phyloP scores from a whole-genome alignment of 1,140 invertebrate genomes.

The Chironomus tepperi region DNA sequence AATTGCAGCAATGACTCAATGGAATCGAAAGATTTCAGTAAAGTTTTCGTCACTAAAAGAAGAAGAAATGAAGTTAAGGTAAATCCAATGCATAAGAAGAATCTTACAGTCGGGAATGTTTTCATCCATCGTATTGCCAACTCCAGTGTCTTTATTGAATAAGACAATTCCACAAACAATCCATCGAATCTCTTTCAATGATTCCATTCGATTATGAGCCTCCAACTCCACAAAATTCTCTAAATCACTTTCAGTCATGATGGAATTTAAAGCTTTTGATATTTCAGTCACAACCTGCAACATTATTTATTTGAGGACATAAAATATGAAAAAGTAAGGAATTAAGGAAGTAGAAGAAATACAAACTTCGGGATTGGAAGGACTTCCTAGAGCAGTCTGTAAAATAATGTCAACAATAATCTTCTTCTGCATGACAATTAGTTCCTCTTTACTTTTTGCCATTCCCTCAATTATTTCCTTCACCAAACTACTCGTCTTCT shows the following conservation, averaged over 20 bases:
- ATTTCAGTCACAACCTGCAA: conserved; percentile 24
- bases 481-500: neutral
- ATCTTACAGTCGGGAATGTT: conserved; percentile 11
- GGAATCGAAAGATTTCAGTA: neutral
- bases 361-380: conserved; percentile 17
- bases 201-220: neutral
- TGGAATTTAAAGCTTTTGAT: conserved; percentile 5
- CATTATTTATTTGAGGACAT: neutral
- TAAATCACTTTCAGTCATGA: conserved; percentile 2
- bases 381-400: conserved; percentile 8
- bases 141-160: conserved; percentile 24
- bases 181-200: conserved; percentile 7
- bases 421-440: conserved; percentile 12
- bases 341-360: neutral
- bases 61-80: neutral
- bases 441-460: neutral
- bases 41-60: conserved; percentile 3
- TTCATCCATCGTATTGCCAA: conserved; percentile 19
- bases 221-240: neutral
- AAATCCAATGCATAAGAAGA: neutral
- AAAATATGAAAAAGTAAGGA: no score
- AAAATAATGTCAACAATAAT: conserved; percentile 23
- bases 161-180: conserved; percentile 25
- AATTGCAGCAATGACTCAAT: conserved; percentile 4
- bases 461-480: conserved; percentile 8